Percentiles rank a stretch among this genome's conserved stretches.
Conservation (phyloP, 2,113 vertebrate species). For the Platycercus adscitus region DNA sequence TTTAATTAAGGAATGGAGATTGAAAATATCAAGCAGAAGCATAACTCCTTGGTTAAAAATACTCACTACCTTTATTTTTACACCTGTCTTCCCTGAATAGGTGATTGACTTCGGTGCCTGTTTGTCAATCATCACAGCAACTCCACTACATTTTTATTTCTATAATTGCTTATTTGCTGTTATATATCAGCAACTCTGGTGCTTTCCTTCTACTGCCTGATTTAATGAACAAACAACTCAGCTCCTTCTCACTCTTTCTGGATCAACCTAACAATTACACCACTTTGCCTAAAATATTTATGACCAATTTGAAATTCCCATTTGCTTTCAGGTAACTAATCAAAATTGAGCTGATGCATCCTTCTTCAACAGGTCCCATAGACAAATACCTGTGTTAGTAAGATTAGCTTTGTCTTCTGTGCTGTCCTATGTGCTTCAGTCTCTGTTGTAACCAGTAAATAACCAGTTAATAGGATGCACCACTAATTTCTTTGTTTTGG, state of each 20-base stretch:
- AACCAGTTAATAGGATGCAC: not conserved
- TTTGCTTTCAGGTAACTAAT: not conserved
- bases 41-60: not conserved
- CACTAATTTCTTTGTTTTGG: not conserved
- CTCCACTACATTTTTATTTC: not conserved
- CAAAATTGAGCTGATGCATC: not conserved
- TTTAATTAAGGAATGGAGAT: not conserved
- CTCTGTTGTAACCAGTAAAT: no score
- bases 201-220: not conserved
- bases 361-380: not conserved
- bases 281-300: not conserved
- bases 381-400: not conserved
- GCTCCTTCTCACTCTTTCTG: not conserved
- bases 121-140: not conserved
- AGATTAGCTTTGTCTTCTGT: not conserved
- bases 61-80: not conserved
- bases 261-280: not conserved
- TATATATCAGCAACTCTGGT: not conserved
- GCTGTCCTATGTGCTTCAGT: not conserved
- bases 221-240: not conserved
- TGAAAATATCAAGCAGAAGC: not conserved
- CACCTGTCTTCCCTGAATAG: not conserved
- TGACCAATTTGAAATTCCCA: not conserved
- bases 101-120: not conserved
- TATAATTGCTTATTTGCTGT: not conserved